Conservation (phyloP, 92 coral and sea anemone species). For the Actinernus sp. region DNA sequence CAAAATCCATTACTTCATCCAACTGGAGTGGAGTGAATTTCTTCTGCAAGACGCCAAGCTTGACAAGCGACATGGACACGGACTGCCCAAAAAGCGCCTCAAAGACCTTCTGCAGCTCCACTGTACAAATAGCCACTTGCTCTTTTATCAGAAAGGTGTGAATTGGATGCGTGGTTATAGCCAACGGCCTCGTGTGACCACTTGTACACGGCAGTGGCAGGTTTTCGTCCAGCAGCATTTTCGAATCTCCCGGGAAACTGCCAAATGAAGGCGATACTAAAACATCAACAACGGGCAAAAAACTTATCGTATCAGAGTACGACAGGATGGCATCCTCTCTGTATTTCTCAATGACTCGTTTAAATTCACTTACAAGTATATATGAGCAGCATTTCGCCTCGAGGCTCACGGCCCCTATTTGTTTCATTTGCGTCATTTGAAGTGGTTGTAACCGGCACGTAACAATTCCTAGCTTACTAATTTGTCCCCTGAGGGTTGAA, state of each 20-base stretch:
- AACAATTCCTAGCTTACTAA: conserved; percentile 64
- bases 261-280: background rate
- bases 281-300: conserved; percentile 32
- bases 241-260: background rate
- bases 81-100: conserved; percentile 53
- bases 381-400: conserved; percentile 74
- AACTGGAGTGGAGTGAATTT: conserved; percentile 31
- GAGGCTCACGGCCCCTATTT: conserved; percentile 49
- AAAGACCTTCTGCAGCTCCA: conserved; percentile 57
- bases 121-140: conserved; percentile 49
- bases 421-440: conserved; percentile 58
- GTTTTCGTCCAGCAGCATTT: background rate
- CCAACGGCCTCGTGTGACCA: background rate
- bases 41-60: conserved; percentile 20
- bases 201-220: background rate
- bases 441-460: conserved; percentile 52
- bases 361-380: conserved; percentile 40
- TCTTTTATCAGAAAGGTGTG: conserved; percentile 48
- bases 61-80: conserved; percentile 29
- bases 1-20: conserved; percentile 48
- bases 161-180: background rate
- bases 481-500: conserved; percentile 36
- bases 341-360: conserved; percentile 37
- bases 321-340: conserved; percentile 20
- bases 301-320: conserved; percentile 35